Evolutionary conservation across 2,888 invertebrate species (phyloP), one percentile per base, ranked within the genome.

Genomic region (Apocheima hispidaria): DNA sequence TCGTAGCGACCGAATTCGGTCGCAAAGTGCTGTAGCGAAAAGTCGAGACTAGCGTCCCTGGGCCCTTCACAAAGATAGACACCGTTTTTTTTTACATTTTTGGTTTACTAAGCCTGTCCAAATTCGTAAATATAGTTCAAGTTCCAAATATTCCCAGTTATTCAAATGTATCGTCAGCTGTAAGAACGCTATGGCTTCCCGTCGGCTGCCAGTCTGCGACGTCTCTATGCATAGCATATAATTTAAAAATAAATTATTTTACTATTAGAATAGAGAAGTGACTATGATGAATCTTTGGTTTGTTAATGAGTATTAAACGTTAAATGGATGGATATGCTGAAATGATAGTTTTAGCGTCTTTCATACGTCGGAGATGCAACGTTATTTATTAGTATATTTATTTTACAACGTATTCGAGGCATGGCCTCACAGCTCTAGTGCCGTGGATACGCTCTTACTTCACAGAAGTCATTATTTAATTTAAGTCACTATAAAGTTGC

Each of bases 381-480:
- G 21, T 33, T 40, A n/a, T n/a, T 20, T 6, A 14, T 44, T 23
- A 33, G 21, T 33, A 20, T n/a, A 21, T 21, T n/a, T 36, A 35
- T 23, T 21, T 35, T 48, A 48, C 30, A 33, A 48, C 20, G 20
- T 33, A 33, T 33, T 46, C 35, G 9, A 21, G n/a, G 20, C 21
- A 7, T 3, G 28, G 5, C n/a, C 7, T 10, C 46, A 30, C 20
- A 20, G 1, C 46, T 30, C 4, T 26, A 16, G 16, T 12, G 20
- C 20, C 4, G 16, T 28, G 26, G n/a, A 14, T 23, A 6, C 14
- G 18, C 3, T 14, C 14, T 36, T 36, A 59, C 58, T 59, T 59
- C 58, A 59, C 52, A 59, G 52, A 59, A 59, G 58, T 52, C 36
- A 59, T 23, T 12, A 26, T 36, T 53, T 28, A 18, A 30, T 18